Evolutionary conservation across 2,888 invertebrate species (phyloP).

Genomic region (Polymixis flavicincta): DNA sequence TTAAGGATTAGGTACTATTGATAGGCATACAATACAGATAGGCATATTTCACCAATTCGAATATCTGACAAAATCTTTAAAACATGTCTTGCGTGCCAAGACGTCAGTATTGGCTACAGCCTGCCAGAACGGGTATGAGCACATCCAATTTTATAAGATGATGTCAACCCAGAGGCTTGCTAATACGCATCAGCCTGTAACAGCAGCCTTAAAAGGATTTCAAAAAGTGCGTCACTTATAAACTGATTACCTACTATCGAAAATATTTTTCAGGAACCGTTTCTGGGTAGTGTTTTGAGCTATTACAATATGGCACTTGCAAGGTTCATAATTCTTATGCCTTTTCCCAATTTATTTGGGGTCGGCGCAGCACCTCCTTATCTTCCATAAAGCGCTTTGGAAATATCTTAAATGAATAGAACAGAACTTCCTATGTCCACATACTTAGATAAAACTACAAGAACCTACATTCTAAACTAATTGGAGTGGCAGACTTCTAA

Average conservation of each 20-base stretch:
- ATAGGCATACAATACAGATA: background rate
- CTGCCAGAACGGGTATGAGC: conserved; percentile 31
- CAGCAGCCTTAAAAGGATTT: conserved; percentile 25
- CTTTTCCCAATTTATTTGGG: background rate
- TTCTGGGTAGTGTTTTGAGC: background rate
- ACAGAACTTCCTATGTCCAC: background rate
- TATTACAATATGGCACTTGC: no score
- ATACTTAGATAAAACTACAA: background rate
- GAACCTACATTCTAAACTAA: conserved; percentile 17
- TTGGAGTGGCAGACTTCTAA: conserved; percentile 5
- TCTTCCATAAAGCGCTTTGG: background rate
- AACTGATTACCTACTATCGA: background rate
- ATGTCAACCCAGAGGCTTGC: conserved; percentile 38
- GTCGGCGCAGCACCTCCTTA: background rate
- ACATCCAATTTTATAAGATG: conserved; percentile 32
- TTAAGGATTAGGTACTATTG: background rate
- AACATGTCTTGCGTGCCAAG: background rate
- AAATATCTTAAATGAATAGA: background rate
- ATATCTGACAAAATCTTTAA: background rate
- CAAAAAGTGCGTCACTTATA: conserved; percentile 19
- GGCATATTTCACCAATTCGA: background rate
- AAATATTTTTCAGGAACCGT: background rate
- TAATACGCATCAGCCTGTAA: conserved; percentile 17
- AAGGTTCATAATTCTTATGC: background rate
- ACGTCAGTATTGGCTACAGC: background rate